phyloP scores from a whole-genome alignment of 2,797 vertebrate genomes.

The Falco cherrug region DNA sequence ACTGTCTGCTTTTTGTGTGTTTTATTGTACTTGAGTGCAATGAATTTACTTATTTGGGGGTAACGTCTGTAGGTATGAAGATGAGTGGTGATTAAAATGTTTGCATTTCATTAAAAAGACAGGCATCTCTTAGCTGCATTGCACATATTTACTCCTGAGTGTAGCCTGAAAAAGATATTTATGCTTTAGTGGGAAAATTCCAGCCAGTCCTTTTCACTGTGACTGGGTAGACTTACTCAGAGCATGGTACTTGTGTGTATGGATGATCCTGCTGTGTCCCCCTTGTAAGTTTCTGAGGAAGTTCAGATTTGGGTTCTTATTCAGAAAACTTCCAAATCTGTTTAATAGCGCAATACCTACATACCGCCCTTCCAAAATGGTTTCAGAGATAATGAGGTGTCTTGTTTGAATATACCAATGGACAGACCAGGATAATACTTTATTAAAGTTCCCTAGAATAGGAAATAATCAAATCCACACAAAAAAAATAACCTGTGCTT shows the following conservation, averaged over 20 bases:
- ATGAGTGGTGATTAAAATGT: constrained; percentile 9
- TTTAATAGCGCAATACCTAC: not conserved
- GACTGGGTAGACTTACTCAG: not conserved
- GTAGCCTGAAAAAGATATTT: not conserved
- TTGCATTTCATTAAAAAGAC: not conserved
- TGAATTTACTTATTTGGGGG: not conserved
- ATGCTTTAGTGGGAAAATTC: not conserved
- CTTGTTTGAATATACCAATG: not conserved
- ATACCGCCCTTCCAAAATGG: not conserved
- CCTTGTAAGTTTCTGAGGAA: not conserved
- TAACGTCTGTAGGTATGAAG: constrained; percentile 32
- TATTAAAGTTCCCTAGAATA: too few relatives aligned
- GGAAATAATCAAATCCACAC: not conserved
- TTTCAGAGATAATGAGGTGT: not conserved
- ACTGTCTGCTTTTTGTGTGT: not conserved
- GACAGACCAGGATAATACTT: not conserved
- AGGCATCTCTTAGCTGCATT: not conserved
- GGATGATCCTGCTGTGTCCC: not conserved
- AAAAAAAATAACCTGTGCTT: not conserved
- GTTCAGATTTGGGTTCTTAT: not conserved
- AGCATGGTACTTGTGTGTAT: not conserved
- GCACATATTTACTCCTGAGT: not conserved
- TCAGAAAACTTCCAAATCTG: not conserved
- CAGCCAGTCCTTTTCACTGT: not conserved
- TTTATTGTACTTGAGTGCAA: not conserved